These are phyloP conservation scores for Eupithecia insigniata DNA, from an alignment of 2,888 invertebrate genomes.

Conservation along the genomic window DNA sequence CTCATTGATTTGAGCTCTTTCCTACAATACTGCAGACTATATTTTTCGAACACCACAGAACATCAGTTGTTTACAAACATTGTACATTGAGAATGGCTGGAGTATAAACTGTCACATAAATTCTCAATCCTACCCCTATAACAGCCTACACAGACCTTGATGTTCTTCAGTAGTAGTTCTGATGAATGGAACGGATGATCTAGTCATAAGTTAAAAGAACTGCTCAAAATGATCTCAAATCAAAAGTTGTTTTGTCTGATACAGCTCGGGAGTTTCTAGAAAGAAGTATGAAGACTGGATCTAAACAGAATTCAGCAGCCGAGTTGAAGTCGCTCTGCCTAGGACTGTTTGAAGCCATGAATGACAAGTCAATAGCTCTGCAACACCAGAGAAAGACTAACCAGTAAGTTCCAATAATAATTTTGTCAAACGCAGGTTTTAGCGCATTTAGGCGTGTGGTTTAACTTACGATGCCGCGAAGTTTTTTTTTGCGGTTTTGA, in stretches of 20 bases:
- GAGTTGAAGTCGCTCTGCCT: conserved; percentile 91
- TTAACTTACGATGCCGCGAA: not conserved
- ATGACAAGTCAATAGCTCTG: conserved; percentile 93
- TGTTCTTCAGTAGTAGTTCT: not conserved
- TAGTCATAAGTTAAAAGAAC: not conserved
- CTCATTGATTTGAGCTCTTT: too few relatives aligned
- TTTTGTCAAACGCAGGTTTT: not conserved
- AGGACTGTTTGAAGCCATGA: conserved; percentile 91
- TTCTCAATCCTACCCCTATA: not conserved
- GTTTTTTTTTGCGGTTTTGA: not conserved
- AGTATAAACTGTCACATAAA: not conserved
- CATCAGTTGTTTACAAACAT: too few relatives aligned
- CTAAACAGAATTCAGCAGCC: conserved; percentile 83
- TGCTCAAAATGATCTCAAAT: not conserved
- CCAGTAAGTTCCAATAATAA: conserved; percentile 80
- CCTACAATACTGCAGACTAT: too few relatives aligned
- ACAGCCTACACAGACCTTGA: too few relatives aligned
- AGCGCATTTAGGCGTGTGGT: not conserved
- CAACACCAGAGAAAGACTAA: conserved; percentile 94
- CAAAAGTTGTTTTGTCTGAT: conserved; percentile 43
- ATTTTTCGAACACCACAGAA: too few relatives aligned
- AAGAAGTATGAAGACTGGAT: conserved; percentile 77
- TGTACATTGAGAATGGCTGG: too few relatives aligned
- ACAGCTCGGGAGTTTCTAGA: conserved; percentile 90
- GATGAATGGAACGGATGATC: too few relatives aligned